Base-by-base conservation (phyloP, 2,797 vertebrate genomes). In the Myotis planiceps region DNA sequence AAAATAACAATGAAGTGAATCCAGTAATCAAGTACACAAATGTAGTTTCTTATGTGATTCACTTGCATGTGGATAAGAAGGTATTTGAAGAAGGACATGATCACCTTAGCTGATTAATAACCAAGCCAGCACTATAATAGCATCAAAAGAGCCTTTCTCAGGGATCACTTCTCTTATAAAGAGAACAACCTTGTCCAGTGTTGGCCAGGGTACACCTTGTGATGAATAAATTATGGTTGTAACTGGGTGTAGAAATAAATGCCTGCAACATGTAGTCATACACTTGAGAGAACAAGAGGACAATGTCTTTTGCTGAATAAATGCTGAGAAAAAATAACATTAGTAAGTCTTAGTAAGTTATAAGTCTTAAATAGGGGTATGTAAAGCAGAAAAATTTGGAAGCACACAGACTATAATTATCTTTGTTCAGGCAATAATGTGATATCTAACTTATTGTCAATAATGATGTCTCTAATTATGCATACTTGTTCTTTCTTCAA, bases 111-210 rank as follows among this genome's bases (percentile, higher is more conserved):
- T 68, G 76, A 76, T 55, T 88, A 89, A 81, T 90, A 94, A 51
- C 42, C 29, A 94, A 94, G 5, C 19, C 29, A 39, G 9, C 29
- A 16, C 27, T 66, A 29, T 88, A 83, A 92, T 39, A 90, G 37
- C 82, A 83, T 85, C 80, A 94, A 91, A 90, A 88, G 55, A 86
- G 47, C 3, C 74, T 88, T 92, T 82, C 82, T 27, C 58, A 75
- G 19, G 49, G 95, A 95, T 93, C 89, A 58, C 87, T 97, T 98
- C 39, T 91, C 97, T 95, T 78, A 79, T 55, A 88, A 89, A 92
- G 53, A 16, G 16, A 92, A 90, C 27, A 88, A 55, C 39, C 60
- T 96, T 90, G 94, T 91, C 74, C 53, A 81, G 37, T 72, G 81
- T 74, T 85, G 78, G 45, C 58, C 80, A 88, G 92, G 47, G 55